These are phyloP conservation scores for Camponotus pennsylvanicus DNA, from an alignment of 1,140 invertebrate species.

Conservation along the genomic window DNA sequence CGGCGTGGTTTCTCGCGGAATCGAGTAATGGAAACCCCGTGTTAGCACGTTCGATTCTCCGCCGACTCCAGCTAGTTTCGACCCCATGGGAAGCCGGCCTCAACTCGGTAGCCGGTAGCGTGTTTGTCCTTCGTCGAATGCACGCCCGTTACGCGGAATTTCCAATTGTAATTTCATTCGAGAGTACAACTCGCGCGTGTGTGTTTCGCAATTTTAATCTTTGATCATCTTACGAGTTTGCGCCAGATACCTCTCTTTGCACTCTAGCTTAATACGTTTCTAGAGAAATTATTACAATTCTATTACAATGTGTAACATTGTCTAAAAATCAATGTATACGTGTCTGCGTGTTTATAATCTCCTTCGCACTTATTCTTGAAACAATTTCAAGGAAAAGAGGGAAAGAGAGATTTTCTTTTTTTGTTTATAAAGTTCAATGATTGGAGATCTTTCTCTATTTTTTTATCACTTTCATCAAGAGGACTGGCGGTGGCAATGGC, in stretches of 20 bases:
- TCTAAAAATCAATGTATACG: neutral
- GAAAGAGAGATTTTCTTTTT: neutral
- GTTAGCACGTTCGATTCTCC: conserved; percentile 68
- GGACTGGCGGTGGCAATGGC: conserved; percentile 54
- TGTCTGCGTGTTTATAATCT: no score
- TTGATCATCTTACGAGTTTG: conserved; percentile 25
- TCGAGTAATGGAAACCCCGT: conserved; percentile 73
- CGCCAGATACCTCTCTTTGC: neutral
- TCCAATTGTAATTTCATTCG: conserved; percentile 56
- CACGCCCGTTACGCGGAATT: conserved; percentile 38
- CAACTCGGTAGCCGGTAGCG: conserved; percentile 36
- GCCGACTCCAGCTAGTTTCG: conserved; percentile 47
- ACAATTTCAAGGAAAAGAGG: neutral
- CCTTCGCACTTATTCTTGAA: neutral
- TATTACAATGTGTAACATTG: neutral
- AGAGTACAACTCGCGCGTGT: conserved; percentile 23
- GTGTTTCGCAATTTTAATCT: conserved; percentile 50
- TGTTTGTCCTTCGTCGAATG: conserved; percentile 48
- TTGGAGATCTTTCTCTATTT: neutral
- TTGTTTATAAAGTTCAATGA: neutral
- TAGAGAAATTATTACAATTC: neutral
- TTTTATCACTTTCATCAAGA: conserved; percentile 16
- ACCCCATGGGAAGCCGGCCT: conserved; percentile 58
- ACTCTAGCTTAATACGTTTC: neutral
- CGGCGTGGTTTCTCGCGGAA: conserved; percentile 45